Conservation (phyloP, 2,888 invertebrate genomes). For the Mythimna vitellina region DNA sequence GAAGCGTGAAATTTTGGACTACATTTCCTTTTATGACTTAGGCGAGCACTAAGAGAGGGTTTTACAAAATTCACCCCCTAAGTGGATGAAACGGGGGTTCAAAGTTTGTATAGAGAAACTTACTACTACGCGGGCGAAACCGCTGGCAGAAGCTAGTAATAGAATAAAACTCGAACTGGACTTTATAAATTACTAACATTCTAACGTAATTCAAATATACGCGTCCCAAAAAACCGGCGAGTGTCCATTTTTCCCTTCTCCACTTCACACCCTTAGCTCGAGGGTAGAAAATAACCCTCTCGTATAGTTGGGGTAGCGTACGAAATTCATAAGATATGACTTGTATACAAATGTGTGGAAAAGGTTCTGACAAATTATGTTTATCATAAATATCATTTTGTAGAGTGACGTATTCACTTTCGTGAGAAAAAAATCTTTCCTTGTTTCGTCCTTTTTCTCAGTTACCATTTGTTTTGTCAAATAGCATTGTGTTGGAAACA, state of each 20-base stretch:
- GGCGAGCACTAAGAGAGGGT: too few relatives aligned
- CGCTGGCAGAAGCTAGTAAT: too few relatives aligned
- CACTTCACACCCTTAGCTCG: slow-evolving; percentile 51
- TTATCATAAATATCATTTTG: slow-evolving; percentile 58
- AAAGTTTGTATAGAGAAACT: too few relatives aligned
- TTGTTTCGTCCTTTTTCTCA: neutral
- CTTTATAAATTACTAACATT: slow-evolving; percentile 13
- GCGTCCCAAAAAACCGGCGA: slow-evolving; percentile 57
- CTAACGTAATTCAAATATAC: slow-evolving; percentile 35
- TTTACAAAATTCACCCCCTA: too few relatives aligned
- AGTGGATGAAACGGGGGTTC: too few relatives aligned
- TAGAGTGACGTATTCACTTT: slow-evolving; percentile 37
- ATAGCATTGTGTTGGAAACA: neutral
- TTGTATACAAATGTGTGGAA: slow-evolving; percentile 61
- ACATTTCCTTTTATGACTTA: too few relatives aligned
- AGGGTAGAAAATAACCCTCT: slow-evolving; percentile 58
- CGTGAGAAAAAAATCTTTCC: slow-evolving; percentile 1
- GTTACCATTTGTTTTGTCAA: slow-evolving; percentile 13
- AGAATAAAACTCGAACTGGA: neutral
- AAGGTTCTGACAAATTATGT: slow-evolving; percentile 61
- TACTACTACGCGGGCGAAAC: too few relatives aligned
- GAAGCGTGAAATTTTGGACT: too few relatives aligned
- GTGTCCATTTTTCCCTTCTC: slow-evolving; percentile 60
- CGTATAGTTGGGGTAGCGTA: slow-evolving; percentile 23
- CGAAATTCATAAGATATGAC: slow-evolving; percentile 60